phyloP scores from a whole-genome alignment of 2,888 invertebrate genomes.

The Amorpha juglandis region DNA sequence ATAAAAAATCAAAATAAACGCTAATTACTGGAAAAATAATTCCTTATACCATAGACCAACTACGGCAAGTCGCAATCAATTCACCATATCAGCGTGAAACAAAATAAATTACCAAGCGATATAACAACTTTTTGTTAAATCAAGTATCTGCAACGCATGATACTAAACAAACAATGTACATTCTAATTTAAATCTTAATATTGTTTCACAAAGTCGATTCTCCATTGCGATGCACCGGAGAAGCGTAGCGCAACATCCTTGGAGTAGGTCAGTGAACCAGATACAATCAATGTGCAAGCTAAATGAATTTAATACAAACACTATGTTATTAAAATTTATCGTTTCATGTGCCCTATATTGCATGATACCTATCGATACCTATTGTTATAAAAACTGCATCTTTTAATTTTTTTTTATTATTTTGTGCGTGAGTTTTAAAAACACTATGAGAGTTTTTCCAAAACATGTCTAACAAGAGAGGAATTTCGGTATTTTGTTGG shows the following conservation, averaged over 20 bases:
- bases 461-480: too few relatives aligned
- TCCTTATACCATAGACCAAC: background rate
- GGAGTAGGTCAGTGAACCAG: conserved; percentile 63
- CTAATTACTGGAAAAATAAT: background rate
- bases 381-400: background rate
- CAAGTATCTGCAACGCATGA: conserved; percentile 10
- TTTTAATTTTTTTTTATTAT: too few relatives aligned
- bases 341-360: conserved; percentile 14
- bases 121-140: conserved; percentile 19
- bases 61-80: background rate
- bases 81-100: conserved; percentile 11
- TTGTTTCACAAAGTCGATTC: background rate
- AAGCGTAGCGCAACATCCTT: conserved; percentile 51
- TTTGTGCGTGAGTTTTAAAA: too few relatives aligned
- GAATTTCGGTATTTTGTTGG: too few relatives aligned
- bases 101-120: conserved; percentile 11
- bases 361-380: background rate
- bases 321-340: conserved; percentile 10
- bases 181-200: background rate
- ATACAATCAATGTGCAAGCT: conserved; percentile 34
- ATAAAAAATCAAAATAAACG: too few relatives aligned
- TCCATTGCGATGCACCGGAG: background rate
- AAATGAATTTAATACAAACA: conserved; percentile 6
- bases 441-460: too few relatives aligned
- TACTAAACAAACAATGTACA: background rate